phyloP scores from a whole-genome alignment of 2,797 vertebrate genomes.

The Sebastes trivittatus region DNA sequence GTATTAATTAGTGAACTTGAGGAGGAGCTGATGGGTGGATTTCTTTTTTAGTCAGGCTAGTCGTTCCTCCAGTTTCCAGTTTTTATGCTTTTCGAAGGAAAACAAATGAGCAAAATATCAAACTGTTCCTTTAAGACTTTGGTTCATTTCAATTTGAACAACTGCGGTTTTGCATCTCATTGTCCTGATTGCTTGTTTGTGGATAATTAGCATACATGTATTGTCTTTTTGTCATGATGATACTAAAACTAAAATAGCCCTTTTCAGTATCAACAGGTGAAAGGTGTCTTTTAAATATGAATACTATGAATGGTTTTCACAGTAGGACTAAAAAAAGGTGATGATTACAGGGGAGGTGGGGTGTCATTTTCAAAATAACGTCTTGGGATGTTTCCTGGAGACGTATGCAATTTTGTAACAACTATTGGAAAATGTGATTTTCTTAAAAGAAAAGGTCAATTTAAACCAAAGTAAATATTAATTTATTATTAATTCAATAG shows the following conservation, averaged over 20 bases:
- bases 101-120: neutral
- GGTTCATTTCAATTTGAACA: neutral
- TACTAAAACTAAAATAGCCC: neutral
- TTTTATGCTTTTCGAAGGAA: too few species aligned
- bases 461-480: too few species aligned
- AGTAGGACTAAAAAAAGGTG: neutral
- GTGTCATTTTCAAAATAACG: neutral
- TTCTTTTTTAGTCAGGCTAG: neutral
- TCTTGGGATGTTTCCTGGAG: too few species aligned
- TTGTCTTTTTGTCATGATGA: neutral
- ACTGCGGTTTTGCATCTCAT: neutral
- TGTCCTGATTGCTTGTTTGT: neutral
- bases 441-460: too few species aligned
- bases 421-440: too few species aligned
- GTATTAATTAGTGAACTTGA: neutral
- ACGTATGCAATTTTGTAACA: too few species aligned
- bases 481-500: too few species aligned
- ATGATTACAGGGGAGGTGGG: accelerated
- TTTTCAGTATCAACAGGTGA: neutral
- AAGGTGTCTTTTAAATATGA: neutral
- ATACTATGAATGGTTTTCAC: neutral
- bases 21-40: neutral
- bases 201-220: neutral
- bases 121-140: neutral
- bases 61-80: neutral